phyloP scores from a whole-genome alignment of 2,113 vertebrate species.

The Phrynosoma platyrhinos region DNA sequence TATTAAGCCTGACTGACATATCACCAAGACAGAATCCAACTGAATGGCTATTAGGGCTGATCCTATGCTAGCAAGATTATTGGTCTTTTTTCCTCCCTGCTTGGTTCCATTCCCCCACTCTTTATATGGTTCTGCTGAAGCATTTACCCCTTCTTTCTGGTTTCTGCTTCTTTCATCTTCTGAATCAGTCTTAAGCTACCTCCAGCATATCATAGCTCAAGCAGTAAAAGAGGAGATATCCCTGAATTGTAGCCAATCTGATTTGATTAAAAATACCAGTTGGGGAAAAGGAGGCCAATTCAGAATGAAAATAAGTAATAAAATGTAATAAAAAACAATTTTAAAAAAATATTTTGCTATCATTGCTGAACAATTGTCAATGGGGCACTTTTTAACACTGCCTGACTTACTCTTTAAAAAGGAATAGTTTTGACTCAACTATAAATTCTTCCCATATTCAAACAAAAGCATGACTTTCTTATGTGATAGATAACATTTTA shows the following conservation, averaged over 20 bases:
- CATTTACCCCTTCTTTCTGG: neutral
- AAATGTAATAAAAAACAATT: neutral
- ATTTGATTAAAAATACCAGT: neutral
- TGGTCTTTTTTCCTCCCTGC: neutral
- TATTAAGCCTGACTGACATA: neutral
- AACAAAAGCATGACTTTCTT: neutral
- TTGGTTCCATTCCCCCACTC: neutral
- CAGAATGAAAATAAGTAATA: neutral
- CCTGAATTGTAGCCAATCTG: neutral
- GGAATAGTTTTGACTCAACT: neutral
- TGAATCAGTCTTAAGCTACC: neutral
- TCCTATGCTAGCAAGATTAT: too few relatives aligned
- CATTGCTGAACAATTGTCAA: neutral
- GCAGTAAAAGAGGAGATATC: neutral
- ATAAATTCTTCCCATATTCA: neutral
- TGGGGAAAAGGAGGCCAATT: neutral
- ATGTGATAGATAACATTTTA: neutral
- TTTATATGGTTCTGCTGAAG: neutral
- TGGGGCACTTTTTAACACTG: neutral
- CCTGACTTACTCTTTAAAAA: neutral
- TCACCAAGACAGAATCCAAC: neutral
- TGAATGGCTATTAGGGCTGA: neutral
- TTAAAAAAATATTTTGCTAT: neutral
- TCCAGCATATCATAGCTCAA: neutral
- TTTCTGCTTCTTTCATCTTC: neutral